Conservation (phyloP, 1,140 invertebrate species). For the Meloidogyne hapla region DNA sequence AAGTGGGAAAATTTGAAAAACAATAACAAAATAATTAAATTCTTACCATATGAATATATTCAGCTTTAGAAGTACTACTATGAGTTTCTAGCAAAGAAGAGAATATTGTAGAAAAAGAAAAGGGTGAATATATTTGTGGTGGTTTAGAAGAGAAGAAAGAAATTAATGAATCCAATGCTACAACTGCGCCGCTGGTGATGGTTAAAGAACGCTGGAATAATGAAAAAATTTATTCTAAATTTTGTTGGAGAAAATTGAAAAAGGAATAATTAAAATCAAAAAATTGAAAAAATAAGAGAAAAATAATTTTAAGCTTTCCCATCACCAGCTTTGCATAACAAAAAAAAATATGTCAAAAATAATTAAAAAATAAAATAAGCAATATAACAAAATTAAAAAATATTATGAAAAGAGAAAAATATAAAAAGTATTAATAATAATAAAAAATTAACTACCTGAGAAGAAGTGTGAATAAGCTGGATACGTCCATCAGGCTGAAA, state of each 20-base stretch:
- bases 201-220: background rate
- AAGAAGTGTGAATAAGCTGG: constrained; percentile 77
- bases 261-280: constrained; percentile 5
- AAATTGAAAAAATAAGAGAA: constrained; percentile 6
- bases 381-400: background rate
- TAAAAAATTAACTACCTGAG: constrained; percentile 65
- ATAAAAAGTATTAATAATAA: background rate
- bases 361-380: constrained; percentile 1
- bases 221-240: constrained; percentile 7
- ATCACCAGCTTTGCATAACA: background rate
- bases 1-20: background rate
- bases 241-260: background rate
- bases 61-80: background rate
- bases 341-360: constrained; percentile 11
- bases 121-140: background rate
- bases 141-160: constrained; percentile 19
- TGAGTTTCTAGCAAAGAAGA: background rate
- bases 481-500: constrained; percentile 77
- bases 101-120: background rate
- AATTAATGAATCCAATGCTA: background rate
- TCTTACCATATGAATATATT: background rate
- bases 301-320: background rate
- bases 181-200: background rate
- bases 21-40: background rate
- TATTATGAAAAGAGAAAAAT: background rate